phyloP scores from a whole-genome alignment of 2,797 vertebrate genomes.

The Arvicola amphibius region DNA sequence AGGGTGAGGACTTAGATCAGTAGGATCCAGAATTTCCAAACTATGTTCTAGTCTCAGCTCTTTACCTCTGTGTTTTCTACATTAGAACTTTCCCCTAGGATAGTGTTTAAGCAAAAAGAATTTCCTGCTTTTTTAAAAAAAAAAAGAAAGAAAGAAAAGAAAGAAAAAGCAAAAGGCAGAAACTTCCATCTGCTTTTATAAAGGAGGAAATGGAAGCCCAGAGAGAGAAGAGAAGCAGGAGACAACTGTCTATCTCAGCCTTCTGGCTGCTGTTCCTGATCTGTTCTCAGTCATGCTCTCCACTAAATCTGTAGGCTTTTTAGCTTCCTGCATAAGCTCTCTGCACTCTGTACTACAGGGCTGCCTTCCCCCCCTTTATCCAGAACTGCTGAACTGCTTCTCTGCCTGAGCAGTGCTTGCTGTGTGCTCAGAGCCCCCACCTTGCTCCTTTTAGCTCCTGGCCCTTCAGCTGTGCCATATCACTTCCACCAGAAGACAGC shows the following conservation, averaged over 20 bases:
- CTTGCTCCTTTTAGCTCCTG: background rate
- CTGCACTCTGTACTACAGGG: background rate
- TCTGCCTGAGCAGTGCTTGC: background rate
- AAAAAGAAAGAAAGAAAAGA: too few relatives aligned
- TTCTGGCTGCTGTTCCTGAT: background rate
- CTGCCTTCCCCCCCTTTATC: background rate
- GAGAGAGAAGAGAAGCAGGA: background rate
- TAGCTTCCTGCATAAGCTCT: background rate
- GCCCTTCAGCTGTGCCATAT: background rate
- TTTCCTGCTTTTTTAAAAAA: background rate
- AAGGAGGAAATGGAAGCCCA: background rate
- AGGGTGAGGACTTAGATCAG: background rate
- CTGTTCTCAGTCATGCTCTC: rapidly evolving
- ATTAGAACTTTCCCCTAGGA: background rate
- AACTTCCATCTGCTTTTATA: background rate
- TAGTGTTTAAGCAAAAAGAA: background rate
- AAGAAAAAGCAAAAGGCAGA: background rate
- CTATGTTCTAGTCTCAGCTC: rapidly evolving
- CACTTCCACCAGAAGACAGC: background rate
- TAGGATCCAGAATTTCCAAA: background rate
- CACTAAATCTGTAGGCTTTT: background rate
- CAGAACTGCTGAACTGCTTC: background rate
- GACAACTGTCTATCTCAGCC: background rate
- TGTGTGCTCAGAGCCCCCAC: background rate
- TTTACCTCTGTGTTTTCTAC: background rate